Evolutionary conservation across 2,113 vertebrate genomes (phyloP), one percentile per base, ranked within the genome.

Genomic region (Trematomus loennbergii): DNA sequence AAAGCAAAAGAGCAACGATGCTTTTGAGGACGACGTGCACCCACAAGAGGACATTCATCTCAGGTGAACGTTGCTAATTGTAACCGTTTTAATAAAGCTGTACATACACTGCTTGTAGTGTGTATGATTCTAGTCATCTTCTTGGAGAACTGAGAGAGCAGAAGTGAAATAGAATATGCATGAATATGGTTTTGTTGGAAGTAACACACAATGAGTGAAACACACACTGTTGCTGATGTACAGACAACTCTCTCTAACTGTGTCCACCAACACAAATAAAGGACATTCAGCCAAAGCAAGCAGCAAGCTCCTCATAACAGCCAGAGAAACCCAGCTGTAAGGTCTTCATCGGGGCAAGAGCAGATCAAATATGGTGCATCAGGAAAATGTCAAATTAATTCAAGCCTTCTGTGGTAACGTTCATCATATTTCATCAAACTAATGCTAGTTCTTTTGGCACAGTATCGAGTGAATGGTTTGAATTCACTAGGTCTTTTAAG

Each of bases 1-100:
- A 88, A 91, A 92, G 88, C 52, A 40, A 64, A 66, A 17, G 4
- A 65, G 85, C 60, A 85, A 63, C 86, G 64, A 84, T 80, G 68
- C 54, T 71, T 81, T 88, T 81, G 75, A 83, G 69, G 82, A 86
- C 79, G 79, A 72, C 60, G 33, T 12, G 58, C 17, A 18, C 45
- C 66, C 25, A 63, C 58, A 55, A 64, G 64, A 71, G 63, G 45
- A 66, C 68, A 25, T 70, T 79, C 0, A 69, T 78, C 84, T 68
- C 58, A 79, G 69, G 84, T 55, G 33, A n/a, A 77, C 77, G 49
- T 17, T 50, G 53, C 46, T 83, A 82, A 84, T 82, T 82, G 79
- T 86, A 29, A 75, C 36, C 49, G 36, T 71, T 29, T 71, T 54
- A 79, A 80, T 25, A 64, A 79, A 84, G 33, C 55, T 77, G 45